These are phyloP conservation scores for Drosophila melanogaster DNA, from an alignment of 1,140 invertebrate genomes.

Conservation along the genomic window DNA sequence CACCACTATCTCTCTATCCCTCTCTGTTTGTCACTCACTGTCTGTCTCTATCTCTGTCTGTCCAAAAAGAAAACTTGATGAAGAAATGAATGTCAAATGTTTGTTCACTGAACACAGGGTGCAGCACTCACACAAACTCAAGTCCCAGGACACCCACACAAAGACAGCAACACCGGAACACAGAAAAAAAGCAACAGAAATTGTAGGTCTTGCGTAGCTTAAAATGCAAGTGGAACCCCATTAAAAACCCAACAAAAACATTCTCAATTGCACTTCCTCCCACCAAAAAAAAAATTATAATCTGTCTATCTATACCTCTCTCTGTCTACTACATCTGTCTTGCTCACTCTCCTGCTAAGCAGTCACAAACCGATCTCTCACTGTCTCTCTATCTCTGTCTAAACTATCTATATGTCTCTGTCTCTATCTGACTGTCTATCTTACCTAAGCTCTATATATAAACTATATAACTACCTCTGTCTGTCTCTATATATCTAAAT, in stretches of 20 bases:
- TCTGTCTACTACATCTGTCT: constrained; percentile 44
- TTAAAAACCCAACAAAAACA: constrained; percentile 24
- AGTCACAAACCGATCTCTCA: constrained; percentile 39
- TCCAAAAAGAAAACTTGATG: constrained; percentile 25
- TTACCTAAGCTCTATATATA: constrained; percentile 58
- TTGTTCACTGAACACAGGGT: constrained; percentile 81
- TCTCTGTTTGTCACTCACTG: constrained; percentile 30
- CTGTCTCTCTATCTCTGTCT: constrained; percentile 30
- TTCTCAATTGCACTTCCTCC: constrained; percentile 29
- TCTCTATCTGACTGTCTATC: constrained; percentile 58
- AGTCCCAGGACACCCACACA: constrained; percentile 13
- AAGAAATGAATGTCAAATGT: constrained; percentile 71
- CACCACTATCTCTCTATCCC: constrained; percentile 4
- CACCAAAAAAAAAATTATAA: constrained; percentile 30
- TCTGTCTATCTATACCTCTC: constrained; percentile 42
- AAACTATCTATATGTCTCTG: constrained; percentile 35
- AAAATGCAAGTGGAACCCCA: constrained; percentile 48
- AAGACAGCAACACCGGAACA: constrained; percentile 5
- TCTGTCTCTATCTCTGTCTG: constrained; percentile 39
- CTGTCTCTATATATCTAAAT: constrained; percentile 42
- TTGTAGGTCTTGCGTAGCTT: constrained; percentile 62
- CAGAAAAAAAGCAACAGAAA: constrained; percentile 9
- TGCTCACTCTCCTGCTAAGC: constrained; percentile 60
- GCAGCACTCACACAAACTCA: constrained; percentile 29
- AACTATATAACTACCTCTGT: constrained; percentile 47